Evolutionary conservation across 1,140 invertebrate genomes (phyloP), one percentile per base, ranked within the genome.

Genomic region (Drosophila punjabiensis): DNA sequence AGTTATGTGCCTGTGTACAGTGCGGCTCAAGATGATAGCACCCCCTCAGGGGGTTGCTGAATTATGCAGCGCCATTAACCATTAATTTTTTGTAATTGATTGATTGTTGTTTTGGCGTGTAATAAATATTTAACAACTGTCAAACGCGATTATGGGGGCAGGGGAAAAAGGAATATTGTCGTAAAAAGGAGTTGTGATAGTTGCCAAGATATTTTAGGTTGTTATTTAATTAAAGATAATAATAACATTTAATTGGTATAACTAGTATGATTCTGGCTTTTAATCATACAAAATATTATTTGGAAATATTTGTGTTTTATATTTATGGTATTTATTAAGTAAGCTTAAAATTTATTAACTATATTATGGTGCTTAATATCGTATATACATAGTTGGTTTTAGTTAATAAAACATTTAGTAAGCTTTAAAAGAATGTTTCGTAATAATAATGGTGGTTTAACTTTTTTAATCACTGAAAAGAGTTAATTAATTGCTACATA

Each of bases 1-100:
- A 75, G 71, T 75, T 62, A 75, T 74, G 68, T 13, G 35, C 53
- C 28, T 7, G 43, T 37, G 30, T 37, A 74, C 69, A 74, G 32
- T 43, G 71, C 37, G 24, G 24, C 45, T 37, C 47, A 74, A 45
- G 47, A 75, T 52, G 32, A 61, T 74, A 53, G 71, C 37, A 37
- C 9, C 5, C 18, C 18, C 62, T 61, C 20, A 9, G 14, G 45
- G 37, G 37, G 9, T 20, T 20, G 35, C 35, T 62, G 24, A 74
- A 62, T 74, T 74, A 74, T 75, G 71, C 24, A 45, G 52, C 10
- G n/a, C 24, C 20, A 43, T 43, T 58, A 32, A 9, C n/a, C 43
- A 48, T 20, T 30, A 30, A 37, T 45, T 4, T 55, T 28, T 8
- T 16, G 33, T 68, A 69, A 69, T 71, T 69, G 50, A 71, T 71